Evolutionary conservation across 2,113 vertebrate genomes (phyloP).

Genomic region (Taxidea taxus): DNA sequence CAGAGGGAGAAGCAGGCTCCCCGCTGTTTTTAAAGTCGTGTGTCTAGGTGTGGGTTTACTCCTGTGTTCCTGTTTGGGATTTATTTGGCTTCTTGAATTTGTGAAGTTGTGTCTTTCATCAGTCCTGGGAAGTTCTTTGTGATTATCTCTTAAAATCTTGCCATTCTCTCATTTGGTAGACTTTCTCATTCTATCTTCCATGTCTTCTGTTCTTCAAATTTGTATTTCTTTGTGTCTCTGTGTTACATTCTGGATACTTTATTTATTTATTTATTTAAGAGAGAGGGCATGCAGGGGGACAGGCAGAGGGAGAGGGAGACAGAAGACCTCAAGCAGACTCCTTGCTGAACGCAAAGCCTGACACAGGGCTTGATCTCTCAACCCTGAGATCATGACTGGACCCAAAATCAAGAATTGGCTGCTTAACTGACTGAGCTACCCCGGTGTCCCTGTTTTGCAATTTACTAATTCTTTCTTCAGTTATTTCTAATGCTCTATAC

Average conservation of each 20-base stretch:
- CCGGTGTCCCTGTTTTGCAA: not conserved
- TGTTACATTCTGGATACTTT: not conserved
- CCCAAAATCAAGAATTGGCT: not conserved
- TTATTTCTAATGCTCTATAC: not conserved
- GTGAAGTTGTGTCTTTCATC: not conserved
- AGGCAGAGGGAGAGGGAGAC: not conserved
- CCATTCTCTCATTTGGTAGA: not conserved
- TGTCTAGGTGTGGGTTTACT: not conserved
- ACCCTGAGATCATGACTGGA: not conserved
- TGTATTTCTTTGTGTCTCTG: not conserved
- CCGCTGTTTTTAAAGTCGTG: not conserved
- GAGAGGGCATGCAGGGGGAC: not conserved
- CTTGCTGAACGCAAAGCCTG: not conserved
- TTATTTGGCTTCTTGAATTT: slow-evolving; percentile 29
- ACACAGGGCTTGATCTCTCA: not conserved
- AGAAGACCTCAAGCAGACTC: not conserved
- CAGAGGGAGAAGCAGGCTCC: too few species aligned
- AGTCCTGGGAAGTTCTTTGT: slow-evolving; percentile 3
- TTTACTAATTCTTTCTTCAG: not conserved
- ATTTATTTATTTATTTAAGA: not conserved
- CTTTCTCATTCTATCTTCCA: not conserved
- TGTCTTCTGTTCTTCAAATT: slow-evolving; percentile 3
- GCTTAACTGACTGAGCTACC: not conserved
- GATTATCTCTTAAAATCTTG: not conserved
- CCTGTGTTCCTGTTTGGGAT: slow-evolving; percentile 19